A percentile compares a stretch with the other conserved stretches of the same genome.
Conservation (phyloP, 1,140 invertebrate genomes). For the Tribolium madens region DNA sequence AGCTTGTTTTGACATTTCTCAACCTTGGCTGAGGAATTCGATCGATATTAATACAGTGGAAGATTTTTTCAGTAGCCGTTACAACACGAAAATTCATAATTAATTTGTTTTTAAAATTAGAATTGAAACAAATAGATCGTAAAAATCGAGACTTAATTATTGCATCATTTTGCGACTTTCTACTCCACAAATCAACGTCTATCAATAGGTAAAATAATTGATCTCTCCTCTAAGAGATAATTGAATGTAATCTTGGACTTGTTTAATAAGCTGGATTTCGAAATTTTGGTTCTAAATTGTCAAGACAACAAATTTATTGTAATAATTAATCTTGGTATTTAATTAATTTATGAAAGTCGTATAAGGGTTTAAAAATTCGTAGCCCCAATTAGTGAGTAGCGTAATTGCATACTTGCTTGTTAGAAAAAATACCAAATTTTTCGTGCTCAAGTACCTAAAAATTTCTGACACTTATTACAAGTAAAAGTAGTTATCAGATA, state of each 20-base stretch:
- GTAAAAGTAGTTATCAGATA: background rate
- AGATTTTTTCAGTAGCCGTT: background rate
- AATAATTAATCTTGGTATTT: background rate
- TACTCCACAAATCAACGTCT: slow-evolving; percentile 31
- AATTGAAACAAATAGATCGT: slow-evolving; percentile 15
- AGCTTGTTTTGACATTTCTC: background rate
- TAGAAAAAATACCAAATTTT: background rate
- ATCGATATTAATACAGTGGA: slow-evolving; percentile 4
- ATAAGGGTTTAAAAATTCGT: background rate
- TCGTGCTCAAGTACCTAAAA: no score
- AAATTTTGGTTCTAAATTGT: background rate
- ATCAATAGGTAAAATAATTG: slow-evolving; percentile 20
- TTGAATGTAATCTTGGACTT: slow-evolving; percentile 16
- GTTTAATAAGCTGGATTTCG: slow-evolving; percentile 2
- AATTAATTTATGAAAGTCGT: background rate
- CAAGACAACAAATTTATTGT: no score
- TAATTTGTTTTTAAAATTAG: slow-evolving; percentile 16
- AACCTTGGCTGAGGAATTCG: background rate
- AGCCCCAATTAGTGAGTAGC: background rate
- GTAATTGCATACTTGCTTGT: background rate
- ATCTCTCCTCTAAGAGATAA: slow-evolving; percentile 34
- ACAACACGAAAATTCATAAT: slow-evolving; percentile 13
- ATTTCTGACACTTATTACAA: background rate
- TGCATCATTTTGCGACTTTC: slow-evolving; percentile 11
- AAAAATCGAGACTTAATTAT: slow-evolving; percentile 23